phyloP scores from a whole-genome alignment of 2,797 vertebrate genomes.

The Acrocephalus scirpaceus region DNA sequence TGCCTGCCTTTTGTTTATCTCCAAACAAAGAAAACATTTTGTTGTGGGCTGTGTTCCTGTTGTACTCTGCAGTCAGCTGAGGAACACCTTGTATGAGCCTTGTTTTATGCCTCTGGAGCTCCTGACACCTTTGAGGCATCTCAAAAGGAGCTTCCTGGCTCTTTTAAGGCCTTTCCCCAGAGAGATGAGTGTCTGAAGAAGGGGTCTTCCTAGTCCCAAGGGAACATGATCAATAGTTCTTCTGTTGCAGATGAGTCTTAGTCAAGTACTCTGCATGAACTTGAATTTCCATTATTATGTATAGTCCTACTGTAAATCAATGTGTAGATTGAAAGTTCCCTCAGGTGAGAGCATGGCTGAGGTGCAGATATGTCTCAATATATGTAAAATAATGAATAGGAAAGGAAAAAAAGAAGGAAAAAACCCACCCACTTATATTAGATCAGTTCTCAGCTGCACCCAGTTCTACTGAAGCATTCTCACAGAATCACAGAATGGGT shows the following conservation, averaged over 20 bases:
- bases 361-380: not conserved
- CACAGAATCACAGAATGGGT: not conserved
- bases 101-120: not conserved
- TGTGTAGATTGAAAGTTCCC: not conserved
- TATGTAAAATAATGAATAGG: not conserved
- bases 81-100: not conserved
- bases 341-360: not conserved
- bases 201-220: no score
- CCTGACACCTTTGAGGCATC: not conserved
- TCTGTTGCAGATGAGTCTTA: not conserved
- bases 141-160: not conserved
- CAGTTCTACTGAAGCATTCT: not conserved
- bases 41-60: not conserved
- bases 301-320: not conserved
- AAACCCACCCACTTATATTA: not conserved
- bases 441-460: not conserved
- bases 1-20: not conserved
- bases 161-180: not conserved
- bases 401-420: not conserved
- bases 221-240: not conserved
- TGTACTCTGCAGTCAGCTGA: not conserved
- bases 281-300: not conserved
- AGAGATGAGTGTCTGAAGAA: not conserved
- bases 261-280: not conserved
- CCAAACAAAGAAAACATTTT: not conserved